A percentile compares a stretch with the other conserved stretches of the same genome.
Evolutionary conservation across 2,113 vertebrate species (phyloP).

Genomic region (Hemichromis elongatus): DNA sequence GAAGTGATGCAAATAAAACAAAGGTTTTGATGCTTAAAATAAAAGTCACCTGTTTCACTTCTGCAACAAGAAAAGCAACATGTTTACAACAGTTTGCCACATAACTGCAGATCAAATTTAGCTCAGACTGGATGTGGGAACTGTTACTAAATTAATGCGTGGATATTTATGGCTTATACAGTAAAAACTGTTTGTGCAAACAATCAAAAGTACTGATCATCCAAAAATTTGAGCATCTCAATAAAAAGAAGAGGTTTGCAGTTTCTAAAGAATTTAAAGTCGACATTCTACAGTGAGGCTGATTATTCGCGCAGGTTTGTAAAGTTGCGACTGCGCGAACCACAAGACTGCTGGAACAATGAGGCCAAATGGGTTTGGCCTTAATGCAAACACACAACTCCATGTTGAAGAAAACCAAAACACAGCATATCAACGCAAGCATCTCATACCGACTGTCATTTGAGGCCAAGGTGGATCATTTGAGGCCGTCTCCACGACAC

Average conservation of each 20-base stretch:
- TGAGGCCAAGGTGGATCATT: not conserved
- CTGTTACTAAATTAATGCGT: not conserved
- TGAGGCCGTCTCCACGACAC: not conserved
- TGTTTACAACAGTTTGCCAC: not conserved
- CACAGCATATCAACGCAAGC: not conserved
- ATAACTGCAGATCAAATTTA: not conserved
- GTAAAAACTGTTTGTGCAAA: not conserved
- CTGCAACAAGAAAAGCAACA: not conserved
- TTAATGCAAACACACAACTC: not conserved
- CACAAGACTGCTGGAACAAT: not conserved
- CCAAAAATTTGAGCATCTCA: not conserved
- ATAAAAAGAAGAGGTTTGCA: not conserved
- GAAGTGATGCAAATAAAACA: not conserved
- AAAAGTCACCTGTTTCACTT: not conserved
- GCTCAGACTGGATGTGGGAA: not conserved
- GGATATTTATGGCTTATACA: not conserved
- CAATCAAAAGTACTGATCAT: no score
- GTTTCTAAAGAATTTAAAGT: not conserved
- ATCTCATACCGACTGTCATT: fast-evolving
- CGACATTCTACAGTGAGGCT: fast-evolving
- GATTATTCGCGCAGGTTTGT: fast-evolving
- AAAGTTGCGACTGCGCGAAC: not conserved
- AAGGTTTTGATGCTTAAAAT: slow-evolving; percentile 13
- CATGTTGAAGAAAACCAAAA: not conserved
- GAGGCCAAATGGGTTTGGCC: not conserved